Evolutionary conservation across 2,888 invertebrate genomes (phyloP).

Genomic region (Bugulina stolonifera): DNA sequence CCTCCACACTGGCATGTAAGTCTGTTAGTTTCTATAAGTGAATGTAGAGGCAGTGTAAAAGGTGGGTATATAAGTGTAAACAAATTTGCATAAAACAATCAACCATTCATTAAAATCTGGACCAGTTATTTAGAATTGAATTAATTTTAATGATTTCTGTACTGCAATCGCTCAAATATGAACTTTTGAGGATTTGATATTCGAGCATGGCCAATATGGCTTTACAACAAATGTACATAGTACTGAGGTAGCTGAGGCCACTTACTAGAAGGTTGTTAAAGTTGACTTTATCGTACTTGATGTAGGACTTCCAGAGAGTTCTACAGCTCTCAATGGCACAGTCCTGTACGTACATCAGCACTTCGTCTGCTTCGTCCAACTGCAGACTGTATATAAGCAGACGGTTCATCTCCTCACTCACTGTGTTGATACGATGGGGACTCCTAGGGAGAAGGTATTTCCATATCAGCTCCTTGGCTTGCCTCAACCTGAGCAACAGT

Average conservation of each 20-base stretch:
- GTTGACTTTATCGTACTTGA: not conserved
- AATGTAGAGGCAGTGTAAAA: too few species aligned
- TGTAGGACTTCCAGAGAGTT: constrained; percentile 9
- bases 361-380: constrained; percentile 19
- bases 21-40: not conserved
- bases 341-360: constrained; percentile 19
- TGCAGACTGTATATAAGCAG: constrained; percentile 2
- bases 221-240: too few species aligned
- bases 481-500: constrained; percentile 6
- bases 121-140: too few species aligned
- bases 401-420: not conserved
- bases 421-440: not conserved
- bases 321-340: constrained; percentile 15
- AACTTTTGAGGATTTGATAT: too few species aligned
- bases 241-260: not conserved
- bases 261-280: constrained; percentile 1
- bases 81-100: too few species aligned
- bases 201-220: too few species aligned
- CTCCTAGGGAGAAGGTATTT: constrained; percentile 19
- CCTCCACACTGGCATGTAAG: not conserved
- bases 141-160: too few species aligned
- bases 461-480: not conserved
- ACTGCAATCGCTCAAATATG: too few species aligned
- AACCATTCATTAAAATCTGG: too few species aligned
- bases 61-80: too few species aligned